Evolutionary conservation across 2,113 vertebrate genomes (phyloP).

Genomic region (Seriola quinqueradiata): DNA sequence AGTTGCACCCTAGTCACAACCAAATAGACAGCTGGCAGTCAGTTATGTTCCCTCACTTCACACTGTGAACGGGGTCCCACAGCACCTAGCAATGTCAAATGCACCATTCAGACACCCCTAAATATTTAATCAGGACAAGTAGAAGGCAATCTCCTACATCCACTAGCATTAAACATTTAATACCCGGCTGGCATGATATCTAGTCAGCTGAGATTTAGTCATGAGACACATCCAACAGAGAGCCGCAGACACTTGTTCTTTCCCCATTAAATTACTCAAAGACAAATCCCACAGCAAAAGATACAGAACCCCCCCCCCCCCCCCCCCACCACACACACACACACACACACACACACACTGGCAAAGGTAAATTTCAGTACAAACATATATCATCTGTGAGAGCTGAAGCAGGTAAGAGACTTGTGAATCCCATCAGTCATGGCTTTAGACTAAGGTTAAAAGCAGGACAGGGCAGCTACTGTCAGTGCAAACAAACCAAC

Average conservation of each 20-base stretch:
- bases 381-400: constrained; percentile 71
- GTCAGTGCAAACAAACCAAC: constrained; percentile 50
- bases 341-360: constrained; percentile 13
- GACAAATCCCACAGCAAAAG: constrained; percentile 34
- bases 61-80: constrained; percentile 62
- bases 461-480: constrained; percentile 49
- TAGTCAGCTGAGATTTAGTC: constrained; percentile 69
- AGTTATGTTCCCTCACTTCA: constrained; percentile 68
- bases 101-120: constrained; percentile 75
- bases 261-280: constrained; percentile 56
- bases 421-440: constrained; percentile 73
- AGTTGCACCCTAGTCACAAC: constrained; percentile 55
- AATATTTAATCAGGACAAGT: constrained; percentile 86
- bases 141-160: constrained; percentile 81
- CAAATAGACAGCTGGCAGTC: constrained; percentile 74
- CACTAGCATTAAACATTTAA: constrained; percentile 84
- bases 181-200: constrained; percentile 73
- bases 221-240: constrained; percentile 37
- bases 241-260: constrained; percentile 54
- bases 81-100: constrained; percentile 76
- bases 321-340: not conserved
- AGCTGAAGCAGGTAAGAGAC: constrained; percentile 64
- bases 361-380: constrained; percentile 56
- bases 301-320: not conserved
- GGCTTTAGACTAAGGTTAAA: constrained; percentile 68